Percentiles rank a stretch among this genome's conserved stretches.
Evolutionary conservation across 2,113 vertebrate genomes (phyloP).

Genomic region (Clupea harengus): DNA sequence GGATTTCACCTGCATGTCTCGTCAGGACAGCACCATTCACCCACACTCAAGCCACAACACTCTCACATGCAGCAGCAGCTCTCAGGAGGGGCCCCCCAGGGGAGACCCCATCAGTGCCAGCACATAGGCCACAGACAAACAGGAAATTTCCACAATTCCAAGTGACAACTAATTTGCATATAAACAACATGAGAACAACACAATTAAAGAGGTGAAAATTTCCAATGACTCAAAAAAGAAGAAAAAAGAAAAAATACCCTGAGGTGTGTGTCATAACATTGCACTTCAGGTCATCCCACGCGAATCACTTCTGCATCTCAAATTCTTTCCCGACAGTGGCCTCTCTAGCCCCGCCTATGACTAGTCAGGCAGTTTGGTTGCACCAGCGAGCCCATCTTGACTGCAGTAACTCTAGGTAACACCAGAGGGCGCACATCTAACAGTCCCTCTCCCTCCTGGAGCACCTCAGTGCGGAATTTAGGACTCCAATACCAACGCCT

Average conservation of each 20-base stretch:
- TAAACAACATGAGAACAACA: neutral
- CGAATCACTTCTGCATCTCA: conserved; percentile 36
- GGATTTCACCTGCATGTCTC: neutral
- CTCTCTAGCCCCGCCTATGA: conserved; percentile 35
- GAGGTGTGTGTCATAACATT: neutral
- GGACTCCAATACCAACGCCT: neutral
- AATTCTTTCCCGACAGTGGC: conserved; percentile 50
- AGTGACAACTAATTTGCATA: neutral
- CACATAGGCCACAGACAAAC: neutral
- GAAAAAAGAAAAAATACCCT: neutral
- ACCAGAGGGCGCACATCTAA: conserved; percentile 38
- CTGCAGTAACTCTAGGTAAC: neutral
- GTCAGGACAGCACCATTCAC: neutral
- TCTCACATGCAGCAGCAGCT: neutral
- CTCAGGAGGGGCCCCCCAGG: neutral
- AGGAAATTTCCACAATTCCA: neutral
- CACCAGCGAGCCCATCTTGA: neutral
- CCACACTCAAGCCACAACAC: neutral
- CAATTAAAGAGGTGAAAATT: neutral
- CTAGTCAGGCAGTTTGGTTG: conserved; percentile 29
- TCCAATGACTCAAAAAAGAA: neutral
- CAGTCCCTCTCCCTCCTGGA: neutral
- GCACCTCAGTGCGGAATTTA: neutral
- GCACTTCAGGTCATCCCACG: neutral
- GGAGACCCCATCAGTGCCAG: neutral